A percentile compares a stretch with the other conserved stretches of the same genome.
Conservation (phyloP, 2,113 vertebrate genomes). For the Clarias macrocephalus region DNA sequence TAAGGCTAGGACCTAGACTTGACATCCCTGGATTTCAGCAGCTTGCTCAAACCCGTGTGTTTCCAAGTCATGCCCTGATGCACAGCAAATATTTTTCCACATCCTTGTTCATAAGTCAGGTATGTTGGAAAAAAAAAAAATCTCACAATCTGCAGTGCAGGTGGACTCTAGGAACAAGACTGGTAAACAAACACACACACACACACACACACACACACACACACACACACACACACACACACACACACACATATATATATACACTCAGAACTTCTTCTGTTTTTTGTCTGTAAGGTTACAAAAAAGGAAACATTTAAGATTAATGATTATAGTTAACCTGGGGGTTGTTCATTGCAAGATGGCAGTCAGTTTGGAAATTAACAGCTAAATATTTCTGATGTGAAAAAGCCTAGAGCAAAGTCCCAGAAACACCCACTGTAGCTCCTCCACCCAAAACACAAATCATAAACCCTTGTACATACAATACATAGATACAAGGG, state of each 20-base stretch:
- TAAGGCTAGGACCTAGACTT: not conserved
- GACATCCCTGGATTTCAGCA: not conserved
- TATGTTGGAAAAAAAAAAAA: not conserved
- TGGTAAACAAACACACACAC: not conserved
- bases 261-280: not conserved
- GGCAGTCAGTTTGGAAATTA: not conserved
- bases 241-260: not conserved
- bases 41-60: not conserved
- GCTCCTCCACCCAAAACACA: not conserved
- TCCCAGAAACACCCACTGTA: not conserved
- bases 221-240: not conserved
- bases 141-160: constrained; percentile 13
- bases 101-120: not conserved
- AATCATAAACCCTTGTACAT: not conserved
- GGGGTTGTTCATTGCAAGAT: not conserved
- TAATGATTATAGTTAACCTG: not conserved
- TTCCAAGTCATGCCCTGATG: not conserved
- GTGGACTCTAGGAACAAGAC: not conserved
- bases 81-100: constrained; percentile 14
- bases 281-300: not conserved
- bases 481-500: not conserved
- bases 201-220: not conserved
- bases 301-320: not conserved
- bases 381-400: not conserved
- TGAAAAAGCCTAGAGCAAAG: constrained; percentile 29